phyloP scores from a whole-genome alignment of 2,113 vertebrate genomes.

The Podiceps cristatus region DNA sequence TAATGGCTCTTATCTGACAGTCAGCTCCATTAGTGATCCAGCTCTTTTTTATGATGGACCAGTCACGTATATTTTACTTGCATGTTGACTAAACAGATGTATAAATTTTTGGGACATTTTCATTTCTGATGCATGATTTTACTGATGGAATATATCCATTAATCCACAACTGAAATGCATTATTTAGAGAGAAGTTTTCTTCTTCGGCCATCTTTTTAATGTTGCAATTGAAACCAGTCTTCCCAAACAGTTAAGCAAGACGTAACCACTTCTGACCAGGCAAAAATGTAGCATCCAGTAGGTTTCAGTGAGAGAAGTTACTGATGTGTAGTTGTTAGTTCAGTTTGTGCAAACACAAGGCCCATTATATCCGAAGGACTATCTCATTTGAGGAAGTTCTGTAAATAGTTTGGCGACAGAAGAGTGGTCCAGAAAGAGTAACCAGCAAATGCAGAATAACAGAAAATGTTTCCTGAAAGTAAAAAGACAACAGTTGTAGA shows the following conservation, averaged over 20 bases:
- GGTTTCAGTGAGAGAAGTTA: neutral
- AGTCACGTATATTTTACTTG: slow-evolving; percentile 56
- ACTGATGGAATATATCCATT: neutral
- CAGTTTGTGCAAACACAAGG: neutral
- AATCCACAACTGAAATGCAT: neutral
- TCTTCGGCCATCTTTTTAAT: slow-evolving; percentile 36
- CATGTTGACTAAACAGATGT: neutral
- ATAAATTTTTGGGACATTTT: neutral
- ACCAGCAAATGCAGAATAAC: neutral
- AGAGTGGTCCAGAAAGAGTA: neutral
- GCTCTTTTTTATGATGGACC: neutral
- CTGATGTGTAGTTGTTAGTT: neutral
- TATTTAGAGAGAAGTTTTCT: neutral
- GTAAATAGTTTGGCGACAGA: neutral
- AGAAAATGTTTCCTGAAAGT: slow-evolving; percentile 52
- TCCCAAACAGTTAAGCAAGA: slow-evolving; percentile 16
- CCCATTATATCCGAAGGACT: neutral
- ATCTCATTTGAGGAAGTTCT: neutral
- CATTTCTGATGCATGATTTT: slow-evolving; percentile 34
- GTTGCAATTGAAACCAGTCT: neutral
- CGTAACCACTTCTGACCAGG: neutral
- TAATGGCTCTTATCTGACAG: neutral
- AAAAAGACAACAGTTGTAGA: slow-evolving; percentile 32
- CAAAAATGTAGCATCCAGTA: neutral
- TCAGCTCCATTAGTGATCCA: neutral